A percentile compares a stretch with the other conserved stretches of the same genome.
phyloP scores from a whole-genome alignment of 2,888 invertebrate species.

The Ceratothoa steindachneri region DNA sequence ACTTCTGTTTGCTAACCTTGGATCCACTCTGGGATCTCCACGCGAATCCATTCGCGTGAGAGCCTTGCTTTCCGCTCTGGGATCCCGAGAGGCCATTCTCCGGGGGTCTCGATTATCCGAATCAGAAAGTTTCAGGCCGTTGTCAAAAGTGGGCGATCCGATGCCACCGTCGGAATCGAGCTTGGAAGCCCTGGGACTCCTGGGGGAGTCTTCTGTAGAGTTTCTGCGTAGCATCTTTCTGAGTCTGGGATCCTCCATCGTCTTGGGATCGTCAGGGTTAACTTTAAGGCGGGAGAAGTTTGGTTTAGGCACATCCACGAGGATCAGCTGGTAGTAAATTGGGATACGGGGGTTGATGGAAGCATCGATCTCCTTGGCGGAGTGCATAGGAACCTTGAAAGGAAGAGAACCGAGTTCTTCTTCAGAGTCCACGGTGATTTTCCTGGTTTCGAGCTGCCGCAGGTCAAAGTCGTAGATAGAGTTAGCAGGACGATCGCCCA shows the following conservation, averaged over 20 bases:
- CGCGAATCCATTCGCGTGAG: slow-evolving; percentile 24
- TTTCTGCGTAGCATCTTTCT: slow-evolving; percentile 30
- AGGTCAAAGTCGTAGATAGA: slow-evolving; percentile 42
- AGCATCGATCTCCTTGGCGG: slow-evolving; percentile 44
- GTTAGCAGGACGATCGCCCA: background rate
- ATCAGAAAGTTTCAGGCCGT: background rate
- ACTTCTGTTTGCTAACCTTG: slow-evolving; percentile 13
- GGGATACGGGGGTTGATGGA: slow-evolving; percentile 39
- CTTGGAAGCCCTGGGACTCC: slow-evolving; percentile 23
- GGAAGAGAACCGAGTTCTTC: slow-evolving; percentile 29
- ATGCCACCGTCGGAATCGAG: background rate
- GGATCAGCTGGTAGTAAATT: slow-evolving; percentile 35
- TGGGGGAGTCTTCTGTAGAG: slow-evolving; percentile 23
- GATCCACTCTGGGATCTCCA: slow-evolving; percentile 32
- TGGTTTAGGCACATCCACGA: slow-evolving; percentile 37
- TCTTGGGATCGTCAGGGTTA: slow-evolving; percentile 33
- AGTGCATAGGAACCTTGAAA: slow-evolving; percentile 43
- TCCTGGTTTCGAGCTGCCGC: slow-evolving; percentile 23
- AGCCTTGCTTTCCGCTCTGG: slow-evolving; percentile 8
- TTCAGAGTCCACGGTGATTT: slow-evolving; percentile 17
- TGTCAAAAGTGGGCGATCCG: background rate
- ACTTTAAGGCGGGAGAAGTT: slow-evolving; percentile 32
- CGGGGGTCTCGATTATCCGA: background rate
- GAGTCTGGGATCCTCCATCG: slow-evolving; percentile 39
- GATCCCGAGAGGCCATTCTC: slow-evolving; percentile 12